phyloP scores from a whole-genome alignment of 2,113 vertebrate species.

The Dipodomys merriami region DNA sequence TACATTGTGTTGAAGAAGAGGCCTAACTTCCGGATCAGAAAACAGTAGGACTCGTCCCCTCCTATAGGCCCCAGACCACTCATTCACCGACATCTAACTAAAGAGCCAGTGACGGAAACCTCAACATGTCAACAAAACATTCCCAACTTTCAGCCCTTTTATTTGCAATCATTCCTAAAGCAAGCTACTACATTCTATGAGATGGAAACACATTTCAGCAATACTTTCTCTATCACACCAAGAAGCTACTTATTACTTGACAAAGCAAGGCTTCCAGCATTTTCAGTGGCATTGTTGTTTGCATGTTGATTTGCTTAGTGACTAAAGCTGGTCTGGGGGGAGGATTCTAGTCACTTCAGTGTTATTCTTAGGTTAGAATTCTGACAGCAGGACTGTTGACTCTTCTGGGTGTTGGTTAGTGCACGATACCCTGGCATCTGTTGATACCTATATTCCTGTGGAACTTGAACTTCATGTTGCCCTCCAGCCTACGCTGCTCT shows the following conservation, averaged over 20 bases:
- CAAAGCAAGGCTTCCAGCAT: not conserved
- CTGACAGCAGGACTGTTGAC: not conserved
- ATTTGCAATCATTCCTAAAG: not conserved
- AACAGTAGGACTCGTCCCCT: not conserved
- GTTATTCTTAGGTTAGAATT: not conserved
- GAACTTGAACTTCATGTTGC: not conserved
- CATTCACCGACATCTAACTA: not conserved
- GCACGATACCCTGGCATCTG: too few species aligned
- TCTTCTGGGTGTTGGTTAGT: not conserved
- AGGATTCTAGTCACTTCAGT: not conserved
- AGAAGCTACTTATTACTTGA: not conserved
- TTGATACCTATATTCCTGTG: not conserved
- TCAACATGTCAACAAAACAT: not conserved
- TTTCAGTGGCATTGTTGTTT: not conserved
- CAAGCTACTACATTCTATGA: not conserved
- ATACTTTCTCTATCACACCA: not conserved
- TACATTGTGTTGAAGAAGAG: fast-evolving
- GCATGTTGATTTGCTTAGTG: not conserved
- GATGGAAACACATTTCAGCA: not conserved
- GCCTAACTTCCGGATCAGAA: not conserved
- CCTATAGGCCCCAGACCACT: not conserved
- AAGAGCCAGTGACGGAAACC: not conserved
- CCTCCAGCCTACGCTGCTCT: not conserved
- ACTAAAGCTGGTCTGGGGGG: not conserved
- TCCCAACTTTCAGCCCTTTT: not conserved